Percentiles rank a stretch among this genome's conserved stretches.
These are phyloP conservation scores for Ochropleura leucogaster DNA, from an alignment of 2,888 invertebrate genomes.

Conservation along the genomic window DNA sequence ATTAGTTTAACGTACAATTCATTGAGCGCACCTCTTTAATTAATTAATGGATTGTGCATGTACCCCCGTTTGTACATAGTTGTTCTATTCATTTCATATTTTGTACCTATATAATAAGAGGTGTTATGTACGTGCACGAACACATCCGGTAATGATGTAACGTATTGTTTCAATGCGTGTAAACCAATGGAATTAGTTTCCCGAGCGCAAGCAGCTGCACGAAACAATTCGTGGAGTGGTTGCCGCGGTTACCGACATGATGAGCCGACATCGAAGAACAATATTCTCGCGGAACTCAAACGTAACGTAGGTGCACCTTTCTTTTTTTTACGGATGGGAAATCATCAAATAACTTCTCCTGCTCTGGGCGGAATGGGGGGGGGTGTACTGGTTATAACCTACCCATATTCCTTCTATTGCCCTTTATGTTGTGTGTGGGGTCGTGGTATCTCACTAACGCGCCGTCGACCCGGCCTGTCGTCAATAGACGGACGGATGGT, in stretches of 20 bases:
- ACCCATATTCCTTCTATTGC: too few relatives aligned
- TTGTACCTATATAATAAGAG: neutral
- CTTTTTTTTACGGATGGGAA: too few relatives aligned
- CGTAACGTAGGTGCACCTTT: too few relatives aligned
- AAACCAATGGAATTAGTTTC: neutral
- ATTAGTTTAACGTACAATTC: conserved; percentile 36
- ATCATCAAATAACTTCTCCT: too few relatives aligned
- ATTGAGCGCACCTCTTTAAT: conserved; percentile 36
- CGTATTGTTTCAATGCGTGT: neutral
- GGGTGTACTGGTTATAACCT: too few relatives aligned
- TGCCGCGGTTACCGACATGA: conserved; percentile 3
- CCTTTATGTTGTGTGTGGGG: too few relatives aligned
- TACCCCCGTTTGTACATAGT: neutral
- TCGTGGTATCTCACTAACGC: too few relatives aligned
- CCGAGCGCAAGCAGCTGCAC: neutral
- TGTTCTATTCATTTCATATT: neutral
- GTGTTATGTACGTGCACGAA: neutral
- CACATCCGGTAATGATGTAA: neutral
- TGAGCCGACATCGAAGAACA: neutral
- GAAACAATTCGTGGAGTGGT: conserved; percentile 30
- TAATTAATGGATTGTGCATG: conserved; percentile 16
- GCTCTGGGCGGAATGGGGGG: too few relatives aligned
- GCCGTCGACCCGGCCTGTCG: too few relatives aligned
- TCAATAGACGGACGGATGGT: too few relatives aligned
- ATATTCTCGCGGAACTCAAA: too few relatives aligned